These are phyloP conservation scores for Cordilura impudica DNA, from an alignment of 2,888 invertebrate genomes.

Conservation along the genomic window DNA sequence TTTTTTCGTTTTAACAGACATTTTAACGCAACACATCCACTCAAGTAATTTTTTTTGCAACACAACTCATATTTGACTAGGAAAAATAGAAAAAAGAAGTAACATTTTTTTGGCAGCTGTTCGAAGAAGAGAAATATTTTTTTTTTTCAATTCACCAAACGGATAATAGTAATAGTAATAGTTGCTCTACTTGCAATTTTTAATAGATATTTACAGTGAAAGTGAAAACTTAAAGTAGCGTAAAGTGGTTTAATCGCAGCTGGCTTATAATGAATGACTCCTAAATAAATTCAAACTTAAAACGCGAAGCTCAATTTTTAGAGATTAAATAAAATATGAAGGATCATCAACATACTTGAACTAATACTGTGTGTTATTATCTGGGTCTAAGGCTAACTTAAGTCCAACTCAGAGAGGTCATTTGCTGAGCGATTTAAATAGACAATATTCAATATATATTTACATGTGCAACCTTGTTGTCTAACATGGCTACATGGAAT, in stretches of 20 bases:
- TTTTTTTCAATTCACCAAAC: conserved; percentile 24
- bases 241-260: no score
- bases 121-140: conserved; percentile 14
- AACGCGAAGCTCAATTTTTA: no score
- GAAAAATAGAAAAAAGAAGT: background rate
- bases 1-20: conserved; percentile 16
- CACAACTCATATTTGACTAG: background rate
- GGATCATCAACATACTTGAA: no score
- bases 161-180: conserved; percentile 42
- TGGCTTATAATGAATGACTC: no score
- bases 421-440: no score
- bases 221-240: conserved; percentile 23
- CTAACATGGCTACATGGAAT: no score
- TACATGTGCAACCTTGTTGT: no score
- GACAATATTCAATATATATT: no score
- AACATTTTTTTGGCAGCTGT: conserved; percentile 31
- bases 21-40: conserved; percentile 24
- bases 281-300: background rate
- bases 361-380: no score
- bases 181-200: conserved; percentile 48
- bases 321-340: no score
- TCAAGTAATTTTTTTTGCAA: conserved; percentile 8
- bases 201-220: conserved; percentile 25
- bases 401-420: no score
- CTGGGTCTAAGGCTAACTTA: no score